Conservation (phyloP, 1,140 invertebrate genomes). For the Meloidogyne hapla region DNA sequence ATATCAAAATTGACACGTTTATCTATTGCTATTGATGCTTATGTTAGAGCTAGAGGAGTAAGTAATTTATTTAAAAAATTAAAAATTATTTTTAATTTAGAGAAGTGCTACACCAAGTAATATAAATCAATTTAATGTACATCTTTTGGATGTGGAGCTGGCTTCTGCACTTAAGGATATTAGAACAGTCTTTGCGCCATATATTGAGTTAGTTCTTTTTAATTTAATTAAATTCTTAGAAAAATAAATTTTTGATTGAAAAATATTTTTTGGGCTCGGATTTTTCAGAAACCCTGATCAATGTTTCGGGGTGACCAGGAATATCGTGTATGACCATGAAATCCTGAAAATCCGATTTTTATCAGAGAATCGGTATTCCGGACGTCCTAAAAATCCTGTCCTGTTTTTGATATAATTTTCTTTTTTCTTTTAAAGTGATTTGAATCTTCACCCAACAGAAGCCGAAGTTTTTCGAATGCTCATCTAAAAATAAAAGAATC, state of each 20-base stretch:
- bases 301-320: too few species aligned
- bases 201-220: slow-evolving; percentile 12
- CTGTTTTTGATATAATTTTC: too few species aligned
- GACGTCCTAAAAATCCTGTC: too few species aligned
- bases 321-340: too few species aligned
- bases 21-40: slow-evolving; percentile 38
- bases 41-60: slow-evolving; percentile 27
- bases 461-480: slow-evolving; percentile 27
- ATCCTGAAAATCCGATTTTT: too few species aligned
- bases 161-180: slow-evolving; percentile 22
- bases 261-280: too few species aligned
- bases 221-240: too few species aligned
- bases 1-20: slow-evolving; percentile 29
- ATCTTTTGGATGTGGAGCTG: slow-evolving; percentile 28
- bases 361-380: too few species aligned
- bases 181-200: slow-evolving; percentile 1
- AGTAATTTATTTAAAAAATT: neutral
- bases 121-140: slow-evolving; percentile 6
- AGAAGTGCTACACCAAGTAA: neutral
- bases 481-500: neutral
- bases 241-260: too few species aligned
- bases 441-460: slow-evolving; percentile 30
- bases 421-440: slow-evolving; percentile 12
- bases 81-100: slow-evolving; percentile 19
- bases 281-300: too few species aligned